A percentile compares a stretch with the other conserved stretches of the same genome.
Evolutionary conservation across 2,888 invertebrate genomes (phyloP).

Genomic region (Rugalucina vietnamica): DNA sequence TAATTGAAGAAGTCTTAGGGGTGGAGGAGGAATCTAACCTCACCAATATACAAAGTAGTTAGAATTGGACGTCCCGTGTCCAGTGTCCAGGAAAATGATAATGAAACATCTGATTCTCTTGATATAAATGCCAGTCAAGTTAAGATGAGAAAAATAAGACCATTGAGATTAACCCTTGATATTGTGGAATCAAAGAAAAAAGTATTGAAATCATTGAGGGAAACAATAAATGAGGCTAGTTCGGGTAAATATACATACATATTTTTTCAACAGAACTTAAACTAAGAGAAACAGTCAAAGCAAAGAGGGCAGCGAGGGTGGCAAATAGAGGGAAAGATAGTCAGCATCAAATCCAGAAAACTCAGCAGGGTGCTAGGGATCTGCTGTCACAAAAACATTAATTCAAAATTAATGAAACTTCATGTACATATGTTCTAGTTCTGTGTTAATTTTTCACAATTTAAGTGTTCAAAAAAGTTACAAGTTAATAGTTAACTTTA

Average conservation of each 20-base stretch:
- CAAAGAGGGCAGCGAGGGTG: neutral
- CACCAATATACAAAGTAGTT: neutral
- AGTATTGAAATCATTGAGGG: neutral
- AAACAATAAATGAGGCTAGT: neutral
- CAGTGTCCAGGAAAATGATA: neutral
- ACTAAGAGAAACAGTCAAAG: neutral
- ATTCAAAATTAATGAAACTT: neutral
- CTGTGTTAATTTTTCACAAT: no score
- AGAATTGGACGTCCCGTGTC: neutral
- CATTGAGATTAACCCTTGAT: neutral
- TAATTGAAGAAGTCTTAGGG: neutral
- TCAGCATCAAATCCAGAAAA: neutral
- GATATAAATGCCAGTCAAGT: neutral
- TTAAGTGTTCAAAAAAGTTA: no score
- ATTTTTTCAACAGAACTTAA: neutral
- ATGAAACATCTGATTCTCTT: neutral
- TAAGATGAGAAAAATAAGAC: neutral
- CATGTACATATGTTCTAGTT: neutral
- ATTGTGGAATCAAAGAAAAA: neutral
- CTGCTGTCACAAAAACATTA: neutral
- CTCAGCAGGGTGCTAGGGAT: neutral
- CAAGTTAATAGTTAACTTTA: no score
- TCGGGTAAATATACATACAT: neutral
- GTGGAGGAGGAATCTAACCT: neutral
- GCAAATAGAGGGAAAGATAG: neutral